Evolutionary conservation across 2,888 invertebrate genomes (phyloP).

Genomic region (Rotaria sp.): DNA sequence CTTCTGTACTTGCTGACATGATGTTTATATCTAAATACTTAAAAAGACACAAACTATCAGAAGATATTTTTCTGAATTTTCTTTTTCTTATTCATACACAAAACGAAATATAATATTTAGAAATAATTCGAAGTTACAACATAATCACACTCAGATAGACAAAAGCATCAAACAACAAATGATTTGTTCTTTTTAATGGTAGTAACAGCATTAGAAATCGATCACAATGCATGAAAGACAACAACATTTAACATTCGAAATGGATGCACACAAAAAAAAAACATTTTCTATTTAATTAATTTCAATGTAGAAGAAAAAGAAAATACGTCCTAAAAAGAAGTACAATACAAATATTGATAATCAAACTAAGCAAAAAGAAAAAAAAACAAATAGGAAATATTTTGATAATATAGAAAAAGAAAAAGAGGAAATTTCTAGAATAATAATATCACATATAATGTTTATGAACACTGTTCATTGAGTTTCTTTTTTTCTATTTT

Average conservation of each 20-base stretch:
- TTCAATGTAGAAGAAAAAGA: not conserved
- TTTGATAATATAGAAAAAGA: not conserved
- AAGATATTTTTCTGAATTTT: not conserved
- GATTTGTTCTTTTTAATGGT: not conserved
- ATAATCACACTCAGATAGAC: not conserved
- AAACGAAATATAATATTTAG: not conserved
- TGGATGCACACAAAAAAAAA: too few species aligned
- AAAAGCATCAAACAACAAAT: not conserved
- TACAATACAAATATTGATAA: not conserved
- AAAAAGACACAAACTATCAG: not conserved
- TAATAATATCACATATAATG: not conserved
- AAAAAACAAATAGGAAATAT: not conserved
- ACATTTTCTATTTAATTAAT: too few species aligned
- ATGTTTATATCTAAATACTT: not conserved
- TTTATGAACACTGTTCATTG: not conserved
- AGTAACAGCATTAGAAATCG: not conserved
- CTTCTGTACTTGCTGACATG: constrained; percentile 24
- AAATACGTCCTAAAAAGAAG: not conserved
- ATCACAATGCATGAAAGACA: constrained; percentile 10
- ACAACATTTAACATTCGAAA: not conserved
- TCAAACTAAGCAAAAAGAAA: not conserved
- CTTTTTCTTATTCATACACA: not conserved
- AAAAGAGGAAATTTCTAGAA: not conserved
- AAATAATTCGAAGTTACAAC: not conserved
- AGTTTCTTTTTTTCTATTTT: not conserved